Evolutionary conservation across 2,113 vertebrate genomes (phyloP), one percentile per base, ranked within the genome.

Genomic region (Ranitomeya variabilis): DNA sequence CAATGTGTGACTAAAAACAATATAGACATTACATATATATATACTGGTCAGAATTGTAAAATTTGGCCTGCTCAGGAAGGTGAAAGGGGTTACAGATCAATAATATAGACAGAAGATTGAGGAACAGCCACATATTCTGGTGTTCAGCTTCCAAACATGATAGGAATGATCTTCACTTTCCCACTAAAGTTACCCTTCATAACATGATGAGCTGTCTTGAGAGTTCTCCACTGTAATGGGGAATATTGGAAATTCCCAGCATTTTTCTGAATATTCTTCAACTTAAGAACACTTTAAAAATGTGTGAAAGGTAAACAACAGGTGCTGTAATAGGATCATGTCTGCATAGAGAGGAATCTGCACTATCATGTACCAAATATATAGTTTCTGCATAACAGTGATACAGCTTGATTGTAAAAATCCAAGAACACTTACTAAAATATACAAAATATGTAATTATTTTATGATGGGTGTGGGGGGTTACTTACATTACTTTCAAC

Each of bases 271-370:
- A 74, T 74, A 74, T 59, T 85, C 83, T 85, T 73, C 69, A 73
- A 76, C 54, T 85, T 59, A 73, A 85, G 83, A 69, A 74, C 52
- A 21, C 83, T 85, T 85, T 60, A 74, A 23, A 85, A 85, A 76
- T 45, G 69, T 76, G 54, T 84, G 51, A 84, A 84, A 71, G 23
- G 82, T 85, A 85, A 85, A 85, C 54, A 85, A 74, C 82, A 84
- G 81, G 82, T 84, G 82, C 69, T 84, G 82, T 71, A 84, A 84
- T 71, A n/a, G 52, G 82, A 84, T 84, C 64, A 71, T 71, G 64
- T 18, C 82, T 71, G 81, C 12, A 51, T 21, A 3, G 45, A 69
- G 81, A 83, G 64, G 64, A 67, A 71, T 71, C 51, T 84, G 64
- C 55, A 21, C 81, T 83, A 60, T 84, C 82, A 71, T 26, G n/a